Evolutionary conservation across 2,888 invertebrate genomes (phyloP), one percentile per base, ranked within the genome.

Genomic region (Cremastinae sp.): DNA sequence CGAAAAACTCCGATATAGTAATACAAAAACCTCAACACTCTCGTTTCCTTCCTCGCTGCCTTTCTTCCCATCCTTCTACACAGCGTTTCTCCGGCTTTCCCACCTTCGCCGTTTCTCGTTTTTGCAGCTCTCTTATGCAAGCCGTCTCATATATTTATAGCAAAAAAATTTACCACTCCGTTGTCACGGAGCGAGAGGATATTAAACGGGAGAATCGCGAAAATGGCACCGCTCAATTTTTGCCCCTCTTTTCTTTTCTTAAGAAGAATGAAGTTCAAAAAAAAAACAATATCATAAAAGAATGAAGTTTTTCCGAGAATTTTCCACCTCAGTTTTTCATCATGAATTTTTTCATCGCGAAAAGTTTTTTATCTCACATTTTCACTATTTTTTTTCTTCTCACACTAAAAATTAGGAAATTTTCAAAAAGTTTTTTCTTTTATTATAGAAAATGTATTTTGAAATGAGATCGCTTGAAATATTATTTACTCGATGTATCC

Each of bases 61-160:
- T 41, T 12, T 56, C 45, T 66, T 55, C 41, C 35, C 49, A 20
- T n/a, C 37, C 61, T 75, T 49, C 72, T 56, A 37, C 49, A 56
- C 65, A 58, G 41, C 51, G 65, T 65, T 75, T 66, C 66, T 66
- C 56, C 39, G 66, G 53, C 71, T 71, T 75, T 37, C 41, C 65
- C 18, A 62, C 65, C 49, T 66, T 70, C 65, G 22, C 70, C 75
- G 49, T 61, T 39, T 41, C 70, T 61, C 75, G 53, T 66, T 75
- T 56, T 61, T 65, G 59, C 70, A 35, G 61, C 39, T 65, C 28
- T 47, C 35, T 45, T 49, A 56, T 68, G 56, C 37, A 18, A 58
- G 43, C 16, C 12, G 16, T 5, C 39, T 49, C 47, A n/a, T 49
- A 64, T 64, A 47, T 51, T 37, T 65, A 59, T 53, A 22, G 37